A percentile compares a stretch with the other conserved stretches of the same genome.
These are phyloP conservation scores for Calidris pugnax DNA, from an alignment of 2,113 vertebrate species.

Conservation along the genomic window DNA sequence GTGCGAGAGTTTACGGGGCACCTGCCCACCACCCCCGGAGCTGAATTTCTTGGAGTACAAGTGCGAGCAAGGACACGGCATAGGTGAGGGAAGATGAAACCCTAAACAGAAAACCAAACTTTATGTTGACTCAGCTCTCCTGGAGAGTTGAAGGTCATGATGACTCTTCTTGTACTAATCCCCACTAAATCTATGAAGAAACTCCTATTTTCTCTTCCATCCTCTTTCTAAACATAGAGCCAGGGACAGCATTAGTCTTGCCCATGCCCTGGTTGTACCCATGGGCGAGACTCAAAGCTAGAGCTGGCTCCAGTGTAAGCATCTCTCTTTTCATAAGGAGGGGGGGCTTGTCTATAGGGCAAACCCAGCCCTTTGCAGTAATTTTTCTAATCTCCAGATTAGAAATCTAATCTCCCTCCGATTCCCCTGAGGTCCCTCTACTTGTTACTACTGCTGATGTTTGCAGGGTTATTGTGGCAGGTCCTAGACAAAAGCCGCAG, in stretches of 20 bases:
- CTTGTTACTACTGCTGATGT: not conserved
- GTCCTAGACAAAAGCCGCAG: not conserved
- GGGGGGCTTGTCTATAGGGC: not conserved
- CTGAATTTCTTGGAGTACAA: constrained; percentile 87
- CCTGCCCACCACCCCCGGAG: constrained; percentile 78
- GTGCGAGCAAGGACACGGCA: constrained; percentile 83
- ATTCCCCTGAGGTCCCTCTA: not conserved
- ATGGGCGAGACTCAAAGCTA: not conserved
- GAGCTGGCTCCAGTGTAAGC: not conserved
- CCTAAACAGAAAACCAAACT: not conserved
- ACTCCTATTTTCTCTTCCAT: not conserved
- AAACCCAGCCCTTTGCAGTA: not conserved
- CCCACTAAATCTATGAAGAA: not conserved
- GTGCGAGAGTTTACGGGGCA: constrained; percentile 84
- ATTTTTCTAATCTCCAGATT: not conserved
- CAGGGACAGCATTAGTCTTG: not conserved
- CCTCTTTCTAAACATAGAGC: not conserved
- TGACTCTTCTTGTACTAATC: not conserved
- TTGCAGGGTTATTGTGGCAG: not conserved
- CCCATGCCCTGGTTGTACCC: not conserved
- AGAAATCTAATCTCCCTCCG: not conserved
- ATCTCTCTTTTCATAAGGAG: not conserved
- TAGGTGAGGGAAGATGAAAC: constrained; percentile 77
- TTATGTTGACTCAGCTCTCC: not conserved
- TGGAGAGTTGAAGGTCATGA: not conserved